A percentile compares a stretch with the other conserved stretches of the same genome.
Evolutionary conservation across 2,888 invertebrate species (phyloP).

Genomic region (Himalopsyche kuldschensis): DNA sequence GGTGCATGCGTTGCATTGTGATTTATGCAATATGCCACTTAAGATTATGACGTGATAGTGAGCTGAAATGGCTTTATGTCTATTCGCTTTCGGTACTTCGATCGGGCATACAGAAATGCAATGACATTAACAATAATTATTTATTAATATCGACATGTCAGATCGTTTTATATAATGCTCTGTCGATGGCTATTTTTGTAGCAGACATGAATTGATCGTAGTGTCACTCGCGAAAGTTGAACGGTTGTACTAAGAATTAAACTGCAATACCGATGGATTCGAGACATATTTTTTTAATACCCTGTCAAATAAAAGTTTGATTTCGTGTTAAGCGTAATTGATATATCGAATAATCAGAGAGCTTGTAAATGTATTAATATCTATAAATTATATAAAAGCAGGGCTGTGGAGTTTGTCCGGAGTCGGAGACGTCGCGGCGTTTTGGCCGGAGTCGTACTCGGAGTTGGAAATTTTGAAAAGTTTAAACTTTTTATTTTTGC

Average conservation of each 20-base stretch:
- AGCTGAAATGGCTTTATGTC: not conserved
- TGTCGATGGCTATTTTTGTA: not conserved
- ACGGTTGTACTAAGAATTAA: not conserved
- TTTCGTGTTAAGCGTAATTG: too few species aligned
- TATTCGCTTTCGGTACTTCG: not conserved
- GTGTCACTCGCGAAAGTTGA: not conserved
- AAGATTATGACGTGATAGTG: conserved; percentile 23
- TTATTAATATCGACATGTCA: not conserved
- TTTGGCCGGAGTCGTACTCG: too few species aligned
- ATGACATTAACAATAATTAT: not conserved
- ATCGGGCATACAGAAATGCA: not conserved
- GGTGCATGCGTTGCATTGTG: conserved; percentile 3
- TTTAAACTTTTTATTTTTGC: too few species aligned
- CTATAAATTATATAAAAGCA: too few species aligned
- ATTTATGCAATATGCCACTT: conserved; percentile 25
- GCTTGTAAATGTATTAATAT: too few species aligned
- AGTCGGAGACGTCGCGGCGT: too few species aligned
- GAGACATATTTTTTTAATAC: too few species aligned
- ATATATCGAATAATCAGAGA: too few species aligned
- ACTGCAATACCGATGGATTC: too few species aligned
- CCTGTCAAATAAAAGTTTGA: too few species aligned
- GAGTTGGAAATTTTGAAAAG: too few species aligned
- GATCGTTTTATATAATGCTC: not conserved
- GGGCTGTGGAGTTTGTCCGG: too few species aligned
- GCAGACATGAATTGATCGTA: not conserved